Percentiles rank a stretch among this genome's conserved stretches.
These are phyloP conservation scores for Oryctes rhinoceros DNA, from an alignment of 1,140 invertebrate species.

Conservation along the genomic window DNA sequence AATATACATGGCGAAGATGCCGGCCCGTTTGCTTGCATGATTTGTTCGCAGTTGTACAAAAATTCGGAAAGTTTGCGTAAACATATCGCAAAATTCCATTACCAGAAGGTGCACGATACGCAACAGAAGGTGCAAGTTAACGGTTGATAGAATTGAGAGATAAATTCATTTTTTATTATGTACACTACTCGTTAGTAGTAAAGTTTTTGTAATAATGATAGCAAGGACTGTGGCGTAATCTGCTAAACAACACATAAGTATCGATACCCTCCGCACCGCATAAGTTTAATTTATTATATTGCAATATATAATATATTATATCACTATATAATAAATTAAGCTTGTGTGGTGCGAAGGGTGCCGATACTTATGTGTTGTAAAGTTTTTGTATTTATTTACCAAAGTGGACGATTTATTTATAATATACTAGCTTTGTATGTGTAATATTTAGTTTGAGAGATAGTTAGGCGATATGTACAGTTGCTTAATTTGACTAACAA, in stretches of 20 bases:
- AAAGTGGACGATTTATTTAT: background rate
- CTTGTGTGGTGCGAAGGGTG: too few species aligned
- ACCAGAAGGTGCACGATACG: slow-evolving; percentile 47
- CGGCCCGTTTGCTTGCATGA: slow-evolving; percentile 59
- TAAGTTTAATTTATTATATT: too few species aligned
- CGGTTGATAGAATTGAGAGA: slow-evolving; percentile 28
- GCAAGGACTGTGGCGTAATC: too few species aligned
- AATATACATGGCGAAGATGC: slow-evolving; percentile 62
- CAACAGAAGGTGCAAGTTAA: slow-evolving; percentile 46
- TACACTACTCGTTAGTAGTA: background rate
- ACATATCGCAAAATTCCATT: slow-evolving; percentile 61
- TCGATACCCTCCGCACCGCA: too few species aligned
- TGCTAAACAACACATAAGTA: too few species aligned
- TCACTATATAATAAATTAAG: too few species aligned
- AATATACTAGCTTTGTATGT: background rate
- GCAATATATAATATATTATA: too few species aligned
- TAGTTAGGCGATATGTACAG: background rate
- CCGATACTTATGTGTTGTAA: too few species aligned
- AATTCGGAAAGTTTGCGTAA: slow-evolving; percentile 61
- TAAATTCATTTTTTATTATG: background rate
- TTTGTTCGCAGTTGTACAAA: slow-evolving; percentile 60
- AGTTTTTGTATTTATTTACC: slow-evolving; percentile 42
- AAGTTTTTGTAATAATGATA: slow-evolving; percentile 44
- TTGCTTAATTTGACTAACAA: background rate
- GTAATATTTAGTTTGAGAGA: slow-evolving; percentile 10